Conservation (phyloP, 2,113 vertebrate species). For the Orcinus orca region DNA sequence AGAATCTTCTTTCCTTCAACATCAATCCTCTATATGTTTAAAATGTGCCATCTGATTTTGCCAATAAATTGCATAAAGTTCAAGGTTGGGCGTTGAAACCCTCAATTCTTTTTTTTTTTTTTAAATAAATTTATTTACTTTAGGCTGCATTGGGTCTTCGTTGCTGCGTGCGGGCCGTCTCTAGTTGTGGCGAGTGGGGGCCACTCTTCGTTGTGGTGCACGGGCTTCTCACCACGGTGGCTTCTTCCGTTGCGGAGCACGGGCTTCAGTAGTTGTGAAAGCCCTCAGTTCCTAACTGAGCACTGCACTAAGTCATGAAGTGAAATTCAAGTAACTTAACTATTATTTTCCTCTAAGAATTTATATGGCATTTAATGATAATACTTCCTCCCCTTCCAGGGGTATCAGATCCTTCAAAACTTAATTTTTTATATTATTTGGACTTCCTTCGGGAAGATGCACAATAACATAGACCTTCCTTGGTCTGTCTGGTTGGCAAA, state of each 20-base stretch:
- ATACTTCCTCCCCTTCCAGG: neutral
- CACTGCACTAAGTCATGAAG: neutral
- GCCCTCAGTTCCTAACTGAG: neutral
- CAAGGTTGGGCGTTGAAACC: neutral
- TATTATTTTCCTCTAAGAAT: constrained; percentile 18
- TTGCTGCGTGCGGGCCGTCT: too few relatives aligned
- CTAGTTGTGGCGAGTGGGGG: too few relatives aligned
- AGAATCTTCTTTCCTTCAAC: constrained; percentile 9
- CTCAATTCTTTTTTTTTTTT: too few relatives aligned
- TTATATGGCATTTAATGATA: neutral
- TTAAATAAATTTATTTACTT: too few relatives aligned
- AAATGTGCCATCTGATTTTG: neutral
- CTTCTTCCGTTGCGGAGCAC: too few relatives aligned
- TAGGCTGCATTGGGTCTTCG: too few relatives aligned
- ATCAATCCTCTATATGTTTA: neutral
- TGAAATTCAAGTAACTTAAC: neutral
- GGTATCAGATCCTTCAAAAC: neutral
- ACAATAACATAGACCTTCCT: constrained; percentile 5
- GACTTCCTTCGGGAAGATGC: neutral
- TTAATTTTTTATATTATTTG: constrained; percentile 28
- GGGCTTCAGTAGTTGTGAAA: neutral
- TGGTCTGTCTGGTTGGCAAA: constrained; percentile 12
- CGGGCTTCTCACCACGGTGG: too few relatives aligned
- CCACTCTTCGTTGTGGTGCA: too few relatives aligned
- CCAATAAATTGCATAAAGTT: neutral